phyloP scores from a whole-genome alignment of 2,113 vertebrate genomes.

The Xerus inauris region DNA sequence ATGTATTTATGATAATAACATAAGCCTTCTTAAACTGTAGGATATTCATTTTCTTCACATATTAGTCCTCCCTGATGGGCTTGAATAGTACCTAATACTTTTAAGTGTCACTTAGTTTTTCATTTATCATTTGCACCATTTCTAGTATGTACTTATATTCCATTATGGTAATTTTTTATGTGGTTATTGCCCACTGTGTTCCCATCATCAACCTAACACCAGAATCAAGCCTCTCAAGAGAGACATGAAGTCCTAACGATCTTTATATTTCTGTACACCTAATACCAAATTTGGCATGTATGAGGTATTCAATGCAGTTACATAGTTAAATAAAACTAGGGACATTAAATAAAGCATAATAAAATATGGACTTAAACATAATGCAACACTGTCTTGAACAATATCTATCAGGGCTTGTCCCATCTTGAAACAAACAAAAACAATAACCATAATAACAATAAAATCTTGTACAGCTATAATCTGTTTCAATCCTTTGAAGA shows the following conservation, averaged over 20 bases:
- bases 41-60: not conserved
- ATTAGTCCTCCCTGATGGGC: not conserved
- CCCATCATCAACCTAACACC: not conserved
- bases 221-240: not conserved
- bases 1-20: not conserved
- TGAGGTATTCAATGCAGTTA: not conserved
- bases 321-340: not conserved
- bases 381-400: not conserved
- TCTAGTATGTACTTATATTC: not conserved
- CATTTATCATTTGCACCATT: not conserved
- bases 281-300: not conserved
- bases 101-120: not conserved
- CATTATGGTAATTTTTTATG: not conserved
- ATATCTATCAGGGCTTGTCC: not conserved
- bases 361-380: conserved; percentile 5
- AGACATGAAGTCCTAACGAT: not conserved
- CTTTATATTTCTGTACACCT: not conserved
- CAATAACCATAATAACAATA: not conserved
- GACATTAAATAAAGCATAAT: not conserved
- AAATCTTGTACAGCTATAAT: not conserved
- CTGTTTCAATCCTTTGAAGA: not conserved
- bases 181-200: not conserved
- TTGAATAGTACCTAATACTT: not conserved
- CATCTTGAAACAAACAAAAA: not conserved
- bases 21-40: not conserved